Base-by-base conservation (phyloP, 2,113 vertebrate genomes). In the Toxotes jaculatrix region DNA sequence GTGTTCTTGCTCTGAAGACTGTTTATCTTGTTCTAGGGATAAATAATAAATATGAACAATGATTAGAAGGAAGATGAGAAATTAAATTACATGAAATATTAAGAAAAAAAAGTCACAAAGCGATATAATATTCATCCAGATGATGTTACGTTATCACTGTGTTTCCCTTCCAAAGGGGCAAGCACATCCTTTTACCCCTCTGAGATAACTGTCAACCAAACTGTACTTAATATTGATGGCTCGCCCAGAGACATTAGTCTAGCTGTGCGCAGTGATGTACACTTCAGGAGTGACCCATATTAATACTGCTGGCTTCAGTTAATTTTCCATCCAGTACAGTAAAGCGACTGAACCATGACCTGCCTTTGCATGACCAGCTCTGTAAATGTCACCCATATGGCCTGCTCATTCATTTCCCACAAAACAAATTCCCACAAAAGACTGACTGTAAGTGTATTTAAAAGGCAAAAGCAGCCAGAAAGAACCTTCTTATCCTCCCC, bases 401-500 rank as follows among this genome's bases (percentile, higher is more conserved):
- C 84, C 80, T 14, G 45, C 91, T 93, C 93, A 91, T 93, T 93
- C 91, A 89, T 92, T 94, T 88, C 83, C 77, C 84, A 88, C 88
- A 91, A 93, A 94, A 94, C 90, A 92, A 93, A 93, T 91, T 89
- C 84, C 89, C 84, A 81, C 92, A 88, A 91, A 91, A 91, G 91
- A 90, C 87, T 80, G 82, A 87, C 82, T 92, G 86, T 86, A 91
- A 91, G 89, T 93, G 90, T 94, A 93, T 93, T 95, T 95, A 93
- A 95, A 94, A 94, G 86, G 85, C 87, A 93, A 92, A 92, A 83
- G 83, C 88, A 87, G 89, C 86, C 89, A 89, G 89, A 91, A 87
- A 90, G 90, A 92, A 92, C 88, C 87, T 76, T 92, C 85, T 85
- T 89, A 92, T 89, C 88, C 80, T 59, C 63, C 49, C 21, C 71